phyloP scores from a whole-genome alignment of 2,113 vertebrate genomes.

The Sapajus apella region DNA sequence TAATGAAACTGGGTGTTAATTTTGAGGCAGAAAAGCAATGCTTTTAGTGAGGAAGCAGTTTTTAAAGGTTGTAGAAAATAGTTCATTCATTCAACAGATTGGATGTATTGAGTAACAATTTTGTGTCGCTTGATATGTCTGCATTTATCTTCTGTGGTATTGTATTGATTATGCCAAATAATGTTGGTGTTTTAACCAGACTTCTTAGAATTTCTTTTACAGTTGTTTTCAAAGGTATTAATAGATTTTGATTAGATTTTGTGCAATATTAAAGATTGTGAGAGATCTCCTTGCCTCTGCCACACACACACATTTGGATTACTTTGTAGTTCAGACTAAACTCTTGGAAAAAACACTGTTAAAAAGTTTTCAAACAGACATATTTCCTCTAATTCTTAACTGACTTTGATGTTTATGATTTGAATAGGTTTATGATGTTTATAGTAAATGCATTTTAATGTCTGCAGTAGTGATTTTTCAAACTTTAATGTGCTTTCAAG shows the following conservation, averaged over 20 bases:
- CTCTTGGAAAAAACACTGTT: neutral
- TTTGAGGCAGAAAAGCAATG: neutral
- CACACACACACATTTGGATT: neutral
- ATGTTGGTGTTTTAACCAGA: neutral
- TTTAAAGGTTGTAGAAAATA: neutral
- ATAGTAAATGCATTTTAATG: neutral
- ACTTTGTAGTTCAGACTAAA: neutral
- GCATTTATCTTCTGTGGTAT: neutral
- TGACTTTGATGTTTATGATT: neutral
- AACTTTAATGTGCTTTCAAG: neutral
- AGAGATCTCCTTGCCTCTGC: neutral
- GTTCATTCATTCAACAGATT: neutral
- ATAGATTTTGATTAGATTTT: slow-evolving; percentile 37
- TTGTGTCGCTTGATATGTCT: neutral
- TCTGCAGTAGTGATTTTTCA: neutral
- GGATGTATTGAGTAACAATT: neutral
- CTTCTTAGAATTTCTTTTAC: neutral
- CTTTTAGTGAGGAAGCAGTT: neutral
- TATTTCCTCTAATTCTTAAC: neutral
- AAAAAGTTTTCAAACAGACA: neutral
- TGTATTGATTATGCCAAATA: neutral
- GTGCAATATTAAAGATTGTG: neutral
- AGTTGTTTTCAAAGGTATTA: neutral
- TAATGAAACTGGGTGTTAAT: neutral
- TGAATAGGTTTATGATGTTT: neutral